These are phyloP conservation scores for Ara ararauna DNA, from an alignment of 2,797 vertebrate genomes.

Conservation along the genomic window DNA sequence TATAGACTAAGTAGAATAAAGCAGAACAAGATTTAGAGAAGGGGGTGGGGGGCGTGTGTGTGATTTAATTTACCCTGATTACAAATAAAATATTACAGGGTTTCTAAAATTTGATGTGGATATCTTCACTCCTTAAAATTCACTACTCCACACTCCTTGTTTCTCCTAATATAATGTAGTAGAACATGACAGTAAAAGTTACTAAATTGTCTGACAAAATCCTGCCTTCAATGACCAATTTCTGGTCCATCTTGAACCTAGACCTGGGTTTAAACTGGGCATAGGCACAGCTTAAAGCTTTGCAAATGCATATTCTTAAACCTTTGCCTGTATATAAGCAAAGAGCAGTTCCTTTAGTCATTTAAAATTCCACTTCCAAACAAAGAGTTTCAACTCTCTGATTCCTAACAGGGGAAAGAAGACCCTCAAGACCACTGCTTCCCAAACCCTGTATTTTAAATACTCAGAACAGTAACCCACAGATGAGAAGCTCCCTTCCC, in stretches of 20 bases:
- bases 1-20: not conserved
- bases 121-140: not conserved
- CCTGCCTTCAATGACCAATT: not conserved
- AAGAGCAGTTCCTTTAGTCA: rapidly evolving
- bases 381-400: not conserved
- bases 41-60: no score
- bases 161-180: not conserved
- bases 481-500: not conserved
- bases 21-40: not conserved
- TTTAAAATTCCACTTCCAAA: not conserved
- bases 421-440: not conserved
- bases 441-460: rapidly evolving
- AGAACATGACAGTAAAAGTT: not conserved
- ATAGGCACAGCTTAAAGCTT: not conserved
- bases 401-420: not conserved
- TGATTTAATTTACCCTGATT: not conserved
- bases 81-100: not conserved
- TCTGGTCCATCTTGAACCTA: not conserved
- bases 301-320: not conserved
- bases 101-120: not conserved
- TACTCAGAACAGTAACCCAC: not conserved
- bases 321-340: no score
- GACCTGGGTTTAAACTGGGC: not conserved
- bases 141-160: not conserved
- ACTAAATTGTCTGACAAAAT: not conserved